A percentile compares a stretch with the other conserved stretches of the same genome.
These are phyloP conservation scores for Pteronotus mesoamericanus DNA, from an alignment of 2,797 vertebrate genomes.

Conservation along the genomic window DNA sequence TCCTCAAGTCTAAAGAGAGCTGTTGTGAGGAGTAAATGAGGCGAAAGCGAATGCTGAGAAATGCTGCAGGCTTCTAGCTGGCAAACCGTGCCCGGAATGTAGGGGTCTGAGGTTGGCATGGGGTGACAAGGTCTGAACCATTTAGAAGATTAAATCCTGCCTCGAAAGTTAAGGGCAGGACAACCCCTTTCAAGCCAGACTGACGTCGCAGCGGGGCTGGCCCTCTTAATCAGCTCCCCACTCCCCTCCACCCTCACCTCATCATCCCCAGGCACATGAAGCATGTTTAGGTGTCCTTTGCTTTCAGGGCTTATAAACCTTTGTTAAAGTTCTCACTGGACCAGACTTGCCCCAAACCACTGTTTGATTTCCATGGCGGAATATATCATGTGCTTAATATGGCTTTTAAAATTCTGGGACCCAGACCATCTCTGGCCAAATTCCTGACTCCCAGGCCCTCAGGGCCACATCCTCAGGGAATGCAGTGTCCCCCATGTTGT, in stretches of 20 bases:
- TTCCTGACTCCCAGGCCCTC: no score
- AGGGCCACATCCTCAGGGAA: rapidly evolving
- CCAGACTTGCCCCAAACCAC: background rate
- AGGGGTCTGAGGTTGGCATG: rapidly evolving
- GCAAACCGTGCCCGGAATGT: rapidly evolving
- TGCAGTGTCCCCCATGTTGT: rapidly evolving
- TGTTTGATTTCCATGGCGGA: background rate
- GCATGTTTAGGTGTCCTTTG: rapidly evolving
- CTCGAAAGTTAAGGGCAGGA: background rate
- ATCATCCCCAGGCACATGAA: rapidly evolving
- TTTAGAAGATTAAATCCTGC: background rate
- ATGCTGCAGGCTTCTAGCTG: background rate
- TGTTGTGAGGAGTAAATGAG: rapidly evolving
- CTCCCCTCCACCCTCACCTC: rapidly evolving
- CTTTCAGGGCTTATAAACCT: background rate
- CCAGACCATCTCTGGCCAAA: background rate
- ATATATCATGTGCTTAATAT: background rate
- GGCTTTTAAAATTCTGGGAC: background rate
- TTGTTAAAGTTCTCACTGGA: background rate
- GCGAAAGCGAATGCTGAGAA: rapidly evolving
- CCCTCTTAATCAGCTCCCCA: background rate
- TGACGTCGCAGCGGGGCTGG: background rate
- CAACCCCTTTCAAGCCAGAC: no score
- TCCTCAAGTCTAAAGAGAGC: background rate
- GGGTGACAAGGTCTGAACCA: background rate